Evolutionary conservation across 2,113 vertebrate species (phyloP).

Genomic region (Telmatochromis brichardi): DNA sequence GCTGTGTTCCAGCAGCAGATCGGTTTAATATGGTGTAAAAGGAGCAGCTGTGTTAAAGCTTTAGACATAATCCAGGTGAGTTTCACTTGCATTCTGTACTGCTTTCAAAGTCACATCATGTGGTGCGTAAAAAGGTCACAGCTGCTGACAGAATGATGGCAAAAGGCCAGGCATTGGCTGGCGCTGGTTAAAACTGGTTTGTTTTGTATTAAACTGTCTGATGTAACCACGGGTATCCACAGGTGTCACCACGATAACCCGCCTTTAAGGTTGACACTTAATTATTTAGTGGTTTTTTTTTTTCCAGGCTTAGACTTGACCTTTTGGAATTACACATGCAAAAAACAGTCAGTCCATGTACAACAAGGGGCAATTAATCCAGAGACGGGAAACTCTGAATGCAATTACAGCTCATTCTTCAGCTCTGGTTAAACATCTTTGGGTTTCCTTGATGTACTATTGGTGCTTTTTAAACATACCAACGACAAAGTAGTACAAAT

Average conservation of each 20-base stretch:
- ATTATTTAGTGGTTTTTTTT: not conserved
- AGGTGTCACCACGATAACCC: not conserved
- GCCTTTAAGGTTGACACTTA: not conserved
- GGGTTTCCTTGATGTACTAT: not conserved
- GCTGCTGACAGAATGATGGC: not conserved
- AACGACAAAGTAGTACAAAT: not conserved
- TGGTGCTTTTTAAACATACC: not conserved
- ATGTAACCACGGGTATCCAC: rapidly evolving
- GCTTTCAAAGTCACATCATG: not conserved
- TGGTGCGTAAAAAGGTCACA: not conserved
- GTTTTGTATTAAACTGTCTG: not conserved
- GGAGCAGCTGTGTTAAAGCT: not conserved
- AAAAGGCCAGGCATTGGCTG: not conserved
- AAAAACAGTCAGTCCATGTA: not conserved
- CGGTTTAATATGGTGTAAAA: not conserved
- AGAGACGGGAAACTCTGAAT: not conserved
- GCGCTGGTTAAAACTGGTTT: rapidly evolving
- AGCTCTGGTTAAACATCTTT: not conserved
- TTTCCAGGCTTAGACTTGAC: not conserved
- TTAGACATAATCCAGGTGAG: not conserved
- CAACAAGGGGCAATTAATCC: not conserved
- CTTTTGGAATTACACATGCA: not conserved
- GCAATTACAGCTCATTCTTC: not conserved
- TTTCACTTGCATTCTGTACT: not conserved
- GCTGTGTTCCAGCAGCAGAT: not conserved